These are phyloP conservation scores for Cordilura impudica DNA, from an alignment of 2,888 invertebrate genomes.

Conservation along the genomic window DNA sequence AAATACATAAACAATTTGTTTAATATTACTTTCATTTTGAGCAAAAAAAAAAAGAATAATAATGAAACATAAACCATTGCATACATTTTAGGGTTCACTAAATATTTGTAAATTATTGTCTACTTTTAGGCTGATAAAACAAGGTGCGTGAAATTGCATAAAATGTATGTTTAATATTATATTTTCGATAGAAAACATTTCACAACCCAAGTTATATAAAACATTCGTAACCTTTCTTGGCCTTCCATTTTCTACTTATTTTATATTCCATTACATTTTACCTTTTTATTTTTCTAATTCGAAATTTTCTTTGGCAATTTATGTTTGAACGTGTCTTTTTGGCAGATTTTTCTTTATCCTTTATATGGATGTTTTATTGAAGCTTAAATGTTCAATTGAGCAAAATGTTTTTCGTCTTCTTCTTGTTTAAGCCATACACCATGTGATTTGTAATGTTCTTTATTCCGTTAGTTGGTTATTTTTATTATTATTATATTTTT, in stretches of 20 bases:
- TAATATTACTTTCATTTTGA: conserved; percentile 65
- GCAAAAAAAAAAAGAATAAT: conserved; percentile 68
- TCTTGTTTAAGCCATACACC: conserved; percentile 8
- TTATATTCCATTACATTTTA: conserved; percentile 30
- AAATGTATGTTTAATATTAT: conserved; percentile 29
- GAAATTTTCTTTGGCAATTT: conserved; percentile 18
- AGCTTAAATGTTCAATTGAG: conserved; percentile 49
- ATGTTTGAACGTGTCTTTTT: conserved; percentile 36
- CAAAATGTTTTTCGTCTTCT: conserved; percentile 25
- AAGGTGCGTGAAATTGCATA: conserved; percentile 29
- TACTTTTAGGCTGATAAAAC: conserved; percentile 57
- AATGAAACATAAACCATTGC: conserved; percentile 5
- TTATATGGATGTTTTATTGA: conserved; percentile 32
- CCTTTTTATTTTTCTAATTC: background rate
- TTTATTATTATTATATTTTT: background rate
- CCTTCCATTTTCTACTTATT: background rate
- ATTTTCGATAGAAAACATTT: background rate
- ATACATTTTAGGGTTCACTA: background rate
- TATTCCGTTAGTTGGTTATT: conserved; percentile 14
- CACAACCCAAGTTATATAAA: background rate
- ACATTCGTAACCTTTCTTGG: background rate
- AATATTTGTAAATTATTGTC: background rate
- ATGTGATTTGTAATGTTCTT: conserved; percentile 41
- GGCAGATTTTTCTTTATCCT: background rate
- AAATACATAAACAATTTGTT: conserved; percentile 69